These are phyloP conservation scores for Xylota sylvarum DNA, from an alignment of 2,888 invertebrate species.

Conservation along the genomic window DNA sequence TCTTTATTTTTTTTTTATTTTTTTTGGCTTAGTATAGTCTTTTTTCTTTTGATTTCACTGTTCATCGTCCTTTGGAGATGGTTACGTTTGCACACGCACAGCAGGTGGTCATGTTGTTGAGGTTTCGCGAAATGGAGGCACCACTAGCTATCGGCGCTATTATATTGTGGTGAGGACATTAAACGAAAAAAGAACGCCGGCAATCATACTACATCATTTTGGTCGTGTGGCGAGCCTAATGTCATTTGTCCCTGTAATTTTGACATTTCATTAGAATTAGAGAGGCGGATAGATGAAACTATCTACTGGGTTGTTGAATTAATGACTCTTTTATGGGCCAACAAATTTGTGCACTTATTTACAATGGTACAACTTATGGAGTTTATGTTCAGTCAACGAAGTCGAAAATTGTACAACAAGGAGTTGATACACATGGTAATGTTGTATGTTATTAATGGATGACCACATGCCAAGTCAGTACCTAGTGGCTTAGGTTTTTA, in stretches of 20 bases:
- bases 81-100: constrained; percentile 71
- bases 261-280: constrained; percentile 49
- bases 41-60: constrained; percentile 42
- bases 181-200: constrained; percentile 50
- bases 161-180: constrained; percentile 54
- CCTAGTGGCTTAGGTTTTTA: too few relatives aligned
- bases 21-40: too few relatives aligned
- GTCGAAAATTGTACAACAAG: too few relatives aligned
- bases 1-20: constrained; percentile 15
- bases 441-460: too few relatives aligned
- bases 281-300: background rate
- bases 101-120: constrained; percentile 73
- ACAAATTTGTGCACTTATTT: too few relatives aligned
- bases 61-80: constrained; percentile 67
- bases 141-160: constrained; percentile 51
- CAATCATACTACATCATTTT: constrained; percentile 57
- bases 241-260: constrained; percentile 61
- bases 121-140: constrained; percentile 65
- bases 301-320: background rate
- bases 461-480: too few relatives aligned
- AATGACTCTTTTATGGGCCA: background rate
- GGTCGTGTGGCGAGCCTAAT: constrained; percentile 69
- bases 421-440: too few relatives aligned
- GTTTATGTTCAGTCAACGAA: too few relatives aligned
- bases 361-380: too few relatives aligned